phyloP scores from a whole-genome alignment of 2,113 vertebrate species.

The Nymphicus hollandicus region DNA sequence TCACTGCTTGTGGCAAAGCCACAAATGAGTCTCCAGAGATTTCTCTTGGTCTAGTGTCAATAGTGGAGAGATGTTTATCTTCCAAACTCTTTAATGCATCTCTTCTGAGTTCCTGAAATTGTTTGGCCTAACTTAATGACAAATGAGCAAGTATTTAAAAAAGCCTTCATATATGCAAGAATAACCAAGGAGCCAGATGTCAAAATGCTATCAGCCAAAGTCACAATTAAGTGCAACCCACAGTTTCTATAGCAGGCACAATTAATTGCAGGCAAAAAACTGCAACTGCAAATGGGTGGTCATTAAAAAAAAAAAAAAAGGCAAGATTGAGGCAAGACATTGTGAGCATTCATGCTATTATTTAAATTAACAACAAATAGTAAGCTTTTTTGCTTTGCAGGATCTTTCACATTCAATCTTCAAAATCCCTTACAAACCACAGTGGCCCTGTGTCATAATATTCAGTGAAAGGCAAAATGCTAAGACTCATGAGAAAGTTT shows the following conservation, averaged over 20 bases:
- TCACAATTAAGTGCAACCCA: constrained; percentile 29
- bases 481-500: constrained; percentile 9
- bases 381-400: background rate
- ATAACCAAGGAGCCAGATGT: constrained; percentile 17
- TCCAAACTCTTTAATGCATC: background rate
- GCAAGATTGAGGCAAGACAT: background rate
- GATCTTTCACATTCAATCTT: background rate
- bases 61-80: background rate
- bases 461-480: background rate
- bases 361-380: constrained; percentile 32
- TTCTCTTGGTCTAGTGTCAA: background rate
- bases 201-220: constrained; percentile 14
- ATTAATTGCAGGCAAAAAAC: constrained; percentile 23
- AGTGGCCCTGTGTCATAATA: background rate
- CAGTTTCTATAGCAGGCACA: constrained; percentile 1
- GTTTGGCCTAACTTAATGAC: background rate
- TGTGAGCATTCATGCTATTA: background rate
- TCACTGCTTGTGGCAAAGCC: background rate
- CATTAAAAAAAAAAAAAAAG: constrained; percentile 8
- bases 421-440: background rate
- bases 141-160: background rate
- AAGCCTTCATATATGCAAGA: constrained; percentile 16
- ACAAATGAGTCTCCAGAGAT: background rate
- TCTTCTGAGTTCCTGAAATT: background rate
- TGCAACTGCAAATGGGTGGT: background rate